phyloP scores from a whole-genome alignment of 2,797 vertebrate species.

The Acomys russatus region DNA sequence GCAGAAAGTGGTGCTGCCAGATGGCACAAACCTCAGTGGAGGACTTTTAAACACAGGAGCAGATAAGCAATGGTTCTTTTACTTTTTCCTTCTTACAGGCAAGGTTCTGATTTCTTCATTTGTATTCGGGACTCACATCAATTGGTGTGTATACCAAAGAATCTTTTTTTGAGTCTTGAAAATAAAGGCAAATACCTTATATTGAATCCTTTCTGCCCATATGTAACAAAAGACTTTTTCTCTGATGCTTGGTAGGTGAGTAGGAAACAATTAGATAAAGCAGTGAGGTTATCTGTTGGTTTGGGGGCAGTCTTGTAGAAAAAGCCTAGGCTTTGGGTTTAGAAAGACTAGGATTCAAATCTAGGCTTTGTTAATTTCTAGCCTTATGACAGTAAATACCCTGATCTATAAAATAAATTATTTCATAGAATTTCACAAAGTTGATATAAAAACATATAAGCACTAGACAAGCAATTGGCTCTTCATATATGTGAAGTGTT shows the following conservation, averaged over 20 bases:
- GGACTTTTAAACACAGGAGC: constrained; percentile 46
- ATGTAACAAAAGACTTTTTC: constrained; percentile 35
- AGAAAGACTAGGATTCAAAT: constrained; percentile 43
- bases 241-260: constrained; percentile 8
- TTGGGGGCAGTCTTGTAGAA: not conserved
- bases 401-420: constrained; percentile 48
- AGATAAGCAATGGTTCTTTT: constrained; percentile 45
- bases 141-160: constrained; percentile 45
- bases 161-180: constrained; percentile 51
- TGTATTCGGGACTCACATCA: constrained; percentile 65
- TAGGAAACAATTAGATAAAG: constrained; percentile 41
- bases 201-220: constrained; percentile 60
- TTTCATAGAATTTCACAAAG: constrained; percentile 37
- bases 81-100: constrained; percentile 63
- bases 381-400: constrained; percentile 37
- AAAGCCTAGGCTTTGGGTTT: constrained; percentile 29
- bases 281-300: not conserved
- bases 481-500: constrained; percentile 58
- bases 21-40: constrained; percentile 68
- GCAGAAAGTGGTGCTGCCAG: constrained; percentile 48
- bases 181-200: not conserved
- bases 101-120: constrained; percentile 52
- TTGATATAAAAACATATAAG: constrained; percentile 5
- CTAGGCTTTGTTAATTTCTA: not conserved
- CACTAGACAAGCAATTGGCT: constrained; percentile 44